phyloP scores from a whole-genome alignment of 2,113 vertebrate species.

The Aphyosemion australe region DNA sequence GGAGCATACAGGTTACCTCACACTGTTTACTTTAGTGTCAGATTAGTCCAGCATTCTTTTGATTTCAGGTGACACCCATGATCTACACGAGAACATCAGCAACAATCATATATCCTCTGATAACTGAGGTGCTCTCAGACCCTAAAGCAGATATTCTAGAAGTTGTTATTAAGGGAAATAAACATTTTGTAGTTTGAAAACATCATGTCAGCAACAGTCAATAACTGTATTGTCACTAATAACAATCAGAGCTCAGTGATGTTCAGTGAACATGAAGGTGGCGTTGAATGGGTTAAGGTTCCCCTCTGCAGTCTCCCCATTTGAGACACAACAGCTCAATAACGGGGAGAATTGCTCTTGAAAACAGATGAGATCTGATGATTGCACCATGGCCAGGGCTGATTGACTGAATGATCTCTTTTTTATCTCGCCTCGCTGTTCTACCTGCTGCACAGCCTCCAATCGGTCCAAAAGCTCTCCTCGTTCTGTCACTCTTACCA shows the following conservation, averaged over 20 bases:
- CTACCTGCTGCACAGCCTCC: slow-evolving; percentile 49
- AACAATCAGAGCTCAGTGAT: not conserved
- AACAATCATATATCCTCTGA: too few species aligned
- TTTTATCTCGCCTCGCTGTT: slow-evolving; percentile 74
- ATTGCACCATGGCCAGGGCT: slow-evolving; percentile 68
- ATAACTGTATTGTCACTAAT: not conserved
- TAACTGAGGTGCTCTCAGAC: not conserved
- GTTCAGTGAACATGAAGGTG: not conserved
- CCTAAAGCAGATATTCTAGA: not conserved
- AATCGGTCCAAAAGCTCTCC: slow-evolving; percentile 27
- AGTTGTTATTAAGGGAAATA: not conserved
- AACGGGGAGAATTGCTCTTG: slow-evolving; percentile 76
- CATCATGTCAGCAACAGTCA: not conserved
- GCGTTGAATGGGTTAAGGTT: slow-evolving; percentile 55
- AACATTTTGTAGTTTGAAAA: not conserved
- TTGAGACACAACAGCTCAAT: slow-evolving; percentile 80
- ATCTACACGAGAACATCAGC: too few species aligned
- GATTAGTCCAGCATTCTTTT: too few species aligned
- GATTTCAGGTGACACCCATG: too few species aligned
- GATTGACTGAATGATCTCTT: slow-evolving; percentile 82
- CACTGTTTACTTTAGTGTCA: too few species aligned
- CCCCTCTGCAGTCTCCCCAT: slow-evolving; percentile 49
- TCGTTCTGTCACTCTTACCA: slow-evolving; percentile 48
- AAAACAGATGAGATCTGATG: slow-evolving; percentile 80
- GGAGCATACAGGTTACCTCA: too few species aligned